Evolutionary conservation across 2,797 vertebrate species (phyloP), one percentile per base, ranked within the genome.

Genomic region (Gymnodraco acuticeps): DNA sequence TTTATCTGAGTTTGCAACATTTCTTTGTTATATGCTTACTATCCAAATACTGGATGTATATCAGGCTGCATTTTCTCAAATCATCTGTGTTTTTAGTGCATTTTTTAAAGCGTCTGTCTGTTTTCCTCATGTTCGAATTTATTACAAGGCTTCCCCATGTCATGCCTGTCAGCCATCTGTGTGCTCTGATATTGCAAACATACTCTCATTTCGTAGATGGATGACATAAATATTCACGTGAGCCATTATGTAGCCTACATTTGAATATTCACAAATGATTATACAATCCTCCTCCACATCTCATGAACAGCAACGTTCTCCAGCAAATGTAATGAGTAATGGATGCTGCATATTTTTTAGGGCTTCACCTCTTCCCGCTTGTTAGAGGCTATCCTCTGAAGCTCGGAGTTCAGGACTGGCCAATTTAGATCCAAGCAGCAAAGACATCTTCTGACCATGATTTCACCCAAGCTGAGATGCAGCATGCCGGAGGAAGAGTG

Each of bases 391-490:
- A 50, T 83, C 80, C 52, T 72, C 54, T 84, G 76, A 78, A 80
- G 80, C 65, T 83, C 70, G 0, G 70, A 73, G 81, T 80, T 89
- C 84, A 83, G 50, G 68, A 58, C 83, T 42, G 75, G 87, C 87
- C 87, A 90, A 88, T 92, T 93, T 88, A 82, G 81, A 91, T 82
- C 87, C 81, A 85, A 88, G 81, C 72, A 8, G 78, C 59, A 33
- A 60, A 85, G 83, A 75, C 55, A 38, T 87, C 66, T 70, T 73
- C 84, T 84, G 78, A 87, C 85, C 86, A 75, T 6, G 27, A 61
- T 86, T 85, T 84, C 78, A 81, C 77, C 70, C 63, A 4, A 19
- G 82, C 72, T 73, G 75, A 63, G 64, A 84, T 65, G 73, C 80
- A 67, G 33, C 66, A 82, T 52, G 77, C 84, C 82, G 65, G 70